Base-by-base conservation (phyloP, 2,113 vertebrate genomes). In the Pollimyrus isidori region DNA sequence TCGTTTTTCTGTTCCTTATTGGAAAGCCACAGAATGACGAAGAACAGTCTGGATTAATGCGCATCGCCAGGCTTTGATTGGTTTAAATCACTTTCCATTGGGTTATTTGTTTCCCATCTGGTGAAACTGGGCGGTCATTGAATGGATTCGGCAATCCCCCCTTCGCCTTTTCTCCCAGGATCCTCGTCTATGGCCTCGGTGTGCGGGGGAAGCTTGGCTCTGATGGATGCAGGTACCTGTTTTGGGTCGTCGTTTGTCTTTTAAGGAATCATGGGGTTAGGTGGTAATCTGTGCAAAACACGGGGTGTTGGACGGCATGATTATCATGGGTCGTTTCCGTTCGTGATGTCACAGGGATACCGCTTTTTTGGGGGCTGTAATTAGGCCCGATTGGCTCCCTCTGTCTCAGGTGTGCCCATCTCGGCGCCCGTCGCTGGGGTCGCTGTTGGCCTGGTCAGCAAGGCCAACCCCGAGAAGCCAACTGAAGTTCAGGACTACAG, bases 171-270 rank as follows among this genome's bases (percentile, higher is more conserved):
- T 87, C 88, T 90, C 15, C 48, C 89, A 99, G 98, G 98, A 9
- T 99, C 98, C 0, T 99, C 98, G 5, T 99, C 98, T 0, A 99
- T 99, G 98, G 98, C 98, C 3, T 99, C 98, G 88, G 98, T 95
- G 0, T 99, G 98, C 50, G 97, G 96, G 82, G 98, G 98, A 89
- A 99, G 98, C 93, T 94, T 99, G 83, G 97, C 98, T 1, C 93
- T 99, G 58, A 99, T 99, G 98, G 98, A 99, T 92, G 97, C 98
- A 96, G 98, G 98, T 99, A 97, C 35, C 52, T 7, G 49, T 21
- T 0, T 19, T 6, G 13, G 39, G 13, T 30, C 10, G 2, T 73
- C 49, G 23, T 88, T 10, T 45, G 4, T 65, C 53, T 65, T 23
- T 42, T 7, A 53, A 26, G 3, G 48, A 7, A 35, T 69, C 3